Conservation (phyloP, 2,888 invertebrate genomes). For the Heteromyza rotundicornis region DNA sequence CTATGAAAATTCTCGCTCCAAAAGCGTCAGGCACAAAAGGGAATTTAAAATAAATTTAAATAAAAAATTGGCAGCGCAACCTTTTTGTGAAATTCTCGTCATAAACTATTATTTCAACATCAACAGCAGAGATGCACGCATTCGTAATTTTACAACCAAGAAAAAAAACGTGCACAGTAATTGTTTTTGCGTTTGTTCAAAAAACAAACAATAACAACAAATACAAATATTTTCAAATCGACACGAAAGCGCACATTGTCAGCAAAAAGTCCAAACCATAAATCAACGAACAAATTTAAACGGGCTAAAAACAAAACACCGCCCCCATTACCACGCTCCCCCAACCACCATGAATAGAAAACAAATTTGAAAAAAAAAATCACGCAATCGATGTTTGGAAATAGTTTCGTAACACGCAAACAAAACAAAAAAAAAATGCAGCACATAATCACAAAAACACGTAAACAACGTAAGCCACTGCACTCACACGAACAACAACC, state of each 20-base stretch:
- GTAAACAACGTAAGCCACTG: slow-evolving; percentile 1
- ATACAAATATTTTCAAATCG: background rate
- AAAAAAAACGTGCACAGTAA: background rate
- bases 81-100: background rate
- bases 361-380: background rate
- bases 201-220: background rate
- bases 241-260: slow-evolving; percentile 25
- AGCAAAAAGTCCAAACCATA: slow-evolving; percentile 47
- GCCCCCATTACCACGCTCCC: no score
- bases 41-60: no score
- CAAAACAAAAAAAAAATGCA: slow-evolving; percentile 13
- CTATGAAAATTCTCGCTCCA: no score
- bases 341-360: slow-evolving; percentile 15
- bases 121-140: no score
- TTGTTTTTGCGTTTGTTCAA: background rate
- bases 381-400: background rate
- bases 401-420: slow-evolving; percentile 8
- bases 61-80: background rate
- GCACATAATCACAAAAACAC: slow-evolving; percentile 25
- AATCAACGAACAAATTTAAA: slow-evolving; percentile 43
- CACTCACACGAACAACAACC: slow-evolving; percentile 4
- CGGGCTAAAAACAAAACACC: slow-evolving; percentile 22
- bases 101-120: background rate
- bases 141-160: no score
- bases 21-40: no score